Conservation (phyloP, 64 coral and sea anemone genomes). For the Montipora cactus region DNA sequence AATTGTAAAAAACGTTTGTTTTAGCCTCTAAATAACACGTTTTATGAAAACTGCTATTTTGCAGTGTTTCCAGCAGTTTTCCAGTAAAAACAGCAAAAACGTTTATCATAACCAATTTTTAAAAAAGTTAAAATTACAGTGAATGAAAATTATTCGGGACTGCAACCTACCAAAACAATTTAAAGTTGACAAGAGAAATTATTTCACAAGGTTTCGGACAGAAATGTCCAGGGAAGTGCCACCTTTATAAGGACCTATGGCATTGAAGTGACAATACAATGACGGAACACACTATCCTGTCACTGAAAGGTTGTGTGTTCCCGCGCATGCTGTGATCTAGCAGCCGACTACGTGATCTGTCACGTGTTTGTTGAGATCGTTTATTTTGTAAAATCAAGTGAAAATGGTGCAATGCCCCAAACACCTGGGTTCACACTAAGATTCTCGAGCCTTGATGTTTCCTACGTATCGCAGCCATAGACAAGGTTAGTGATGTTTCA, state of each 20-base stretch:
- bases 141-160: slow-evolving; percentile 38
- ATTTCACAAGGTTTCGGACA: slow-evolving; percentile 5
- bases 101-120: no score
- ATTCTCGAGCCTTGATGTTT: not conserved
- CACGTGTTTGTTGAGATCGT: not conserved
- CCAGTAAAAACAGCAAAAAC: no score
- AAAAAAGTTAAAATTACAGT: no score
- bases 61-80: no score
- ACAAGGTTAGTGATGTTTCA: no score
- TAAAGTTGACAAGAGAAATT: not conserved
- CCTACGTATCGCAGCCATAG: not conserved
- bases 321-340: not conserved
- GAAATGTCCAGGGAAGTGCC: not conserved
- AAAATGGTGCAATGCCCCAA: not conserved
- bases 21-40: no score
- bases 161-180: slow-evolving; percentile 3
- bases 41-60: no score
- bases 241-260: slow-evolving; percentile 1
- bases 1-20: no score
- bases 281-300: not conserved
- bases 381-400: not conserved
- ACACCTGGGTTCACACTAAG: not conserved
- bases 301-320: not conserved
- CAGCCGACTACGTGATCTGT: not conserved
- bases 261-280: not conserved